Conservation (phyloP, 2,113 vertebrate genomes). For the Syngnathoides biaculeatus region DNA sequence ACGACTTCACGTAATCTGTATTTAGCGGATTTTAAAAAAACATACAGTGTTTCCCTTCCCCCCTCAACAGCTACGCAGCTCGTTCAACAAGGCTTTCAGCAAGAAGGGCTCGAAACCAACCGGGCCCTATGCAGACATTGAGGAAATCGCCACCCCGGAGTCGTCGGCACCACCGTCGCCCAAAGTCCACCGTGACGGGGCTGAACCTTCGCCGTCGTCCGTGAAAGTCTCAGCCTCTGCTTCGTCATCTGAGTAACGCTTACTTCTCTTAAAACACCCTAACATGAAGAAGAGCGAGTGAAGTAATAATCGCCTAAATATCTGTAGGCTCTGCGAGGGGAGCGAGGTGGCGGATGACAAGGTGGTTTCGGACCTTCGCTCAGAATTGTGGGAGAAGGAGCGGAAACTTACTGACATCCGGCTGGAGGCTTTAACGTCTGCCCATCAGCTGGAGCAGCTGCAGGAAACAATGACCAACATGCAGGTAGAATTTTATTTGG, state of each 20-base stretch:
- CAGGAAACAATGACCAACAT: slow-evolving; percentile 95
- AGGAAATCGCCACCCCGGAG: slow-evolving; percentile 92
- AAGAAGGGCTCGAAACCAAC: slow-evolving; percentile 90
- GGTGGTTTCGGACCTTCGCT: slow-evolving; percentile 87
- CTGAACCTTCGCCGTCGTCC: slow-evolving; percentile 64
- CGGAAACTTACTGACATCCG: slow-evolving; percentile 95
- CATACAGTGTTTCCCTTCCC: background rate
- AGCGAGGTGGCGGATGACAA: slow-evolving; percentile 79
- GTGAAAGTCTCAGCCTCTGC: slow-evolving; percentile 78
- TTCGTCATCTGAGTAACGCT: slow-evolving; percentile 75
- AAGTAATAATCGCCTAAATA: background rate
- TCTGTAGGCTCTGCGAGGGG: slow-evolving; percentile 51
- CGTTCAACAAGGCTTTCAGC: slow-evolving; percentile 98
- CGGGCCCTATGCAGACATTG: slow-evolving; percentile 90
- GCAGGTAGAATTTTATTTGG: slow-evolving; percentile 75
- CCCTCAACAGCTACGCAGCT: slow-evolving; percentile 83
- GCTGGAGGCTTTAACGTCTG: slow-evolving; percentile 90
- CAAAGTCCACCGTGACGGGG: slow-evolving; percentile 76
- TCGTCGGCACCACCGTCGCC: slow-evolving; percentile 93
- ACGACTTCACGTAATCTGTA: background rate
- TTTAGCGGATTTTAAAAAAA: background rate
- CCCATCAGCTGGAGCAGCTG: slow-evolving; percentile 93
- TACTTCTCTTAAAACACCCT: background rate
- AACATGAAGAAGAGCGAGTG: background rate
- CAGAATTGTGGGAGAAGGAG: slow-evolving; percentile 96